Percentiles rank a stretch among this genome's conserved stretches.
These are phyloP conservation scores for Mobula birostris DNA, from an alignment of 2,113 vertebrate genomes.

Conservation along the genomic window DNA sequence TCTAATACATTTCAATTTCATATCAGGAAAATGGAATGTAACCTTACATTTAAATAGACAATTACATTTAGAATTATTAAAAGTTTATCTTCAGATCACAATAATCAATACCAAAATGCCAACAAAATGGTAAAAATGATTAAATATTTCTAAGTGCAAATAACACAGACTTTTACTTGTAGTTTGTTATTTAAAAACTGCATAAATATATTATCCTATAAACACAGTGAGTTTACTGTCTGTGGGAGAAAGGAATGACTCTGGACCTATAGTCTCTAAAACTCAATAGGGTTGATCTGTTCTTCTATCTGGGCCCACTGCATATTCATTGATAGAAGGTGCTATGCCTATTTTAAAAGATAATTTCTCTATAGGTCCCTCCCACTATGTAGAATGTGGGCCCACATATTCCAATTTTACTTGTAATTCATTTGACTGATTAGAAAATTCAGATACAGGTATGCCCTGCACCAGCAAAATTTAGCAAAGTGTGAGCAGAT, in stretches of 20 bases:
- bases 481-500: too few relatives aligned
- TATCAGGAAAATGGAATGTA: background rate
- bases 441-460: background rate
- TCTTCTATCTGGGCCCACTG: background rate
- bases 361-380: background rate
- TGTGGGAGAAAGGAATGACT: background rate
- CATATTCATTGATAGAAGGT: background rate
- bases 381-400: background rate
- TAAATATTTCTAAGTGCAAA: background rate
- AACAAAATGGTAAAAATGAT: background rate
- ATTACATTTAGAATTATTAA: background rate
- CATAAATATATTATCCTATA: background rate
- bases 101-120: background rate
- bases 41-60: background rate
- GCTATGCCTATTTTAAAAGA: background rate
- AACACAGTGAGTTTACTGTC: background rate
- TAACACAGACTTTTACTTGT: background rate
- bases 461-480: too few relatives aligned
- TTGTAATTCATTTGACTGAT: background rate
- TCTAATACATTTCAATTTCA: background rate
- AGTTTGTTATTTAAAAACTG: background rate
- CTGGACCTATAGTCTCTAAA: background rate
- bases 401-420: background rate
- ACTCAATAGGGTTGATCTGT: background rate
- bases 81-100: background rate